These are phyloP conservation scores for Parnassius mnemosyne DNA, from an alignment of 2,888 invertebrate species.

Conservation along the genomic window DNA sequence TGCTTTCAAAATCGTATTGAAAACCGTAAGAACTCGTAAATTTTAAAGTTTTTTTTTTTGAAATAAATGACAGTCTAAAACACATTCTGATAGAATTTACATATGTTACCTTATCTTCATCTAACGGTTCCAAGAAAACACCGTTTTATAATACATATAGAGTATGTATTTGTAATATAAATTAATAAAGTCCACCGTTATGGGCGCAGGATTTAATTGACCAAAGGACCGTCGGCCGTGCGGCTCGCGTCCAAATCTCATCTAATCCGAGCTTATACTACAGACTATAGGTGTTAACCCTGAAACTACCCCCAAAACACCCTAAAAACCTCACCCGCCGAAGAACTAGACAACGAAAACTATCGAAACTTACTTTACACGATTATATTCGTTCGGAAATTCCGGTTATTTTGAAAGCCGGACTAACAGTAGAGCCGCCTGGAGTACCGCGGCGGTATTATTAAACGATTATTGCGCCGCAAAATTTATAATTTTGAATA, in stretches of 20 bases:
- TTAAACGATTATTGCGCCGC: slow-evolving; percentile 61
- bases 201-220: slow-evolving; percentile 68
- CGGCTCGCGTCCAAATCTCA: slow-evolving; percentile 64
- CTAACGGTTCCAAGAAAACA: too few relatives aligned
- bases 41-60: too few relatives aligned
- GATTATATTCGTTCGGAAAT: slow-evolving; percentile 48
- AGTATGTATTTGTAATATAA: slow-evolving; percentile 26
- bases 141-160: not conserved
- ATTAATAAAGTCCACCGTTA: slow-evolving; percentile 51
- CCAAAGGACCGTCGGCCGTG: slow-evolving; percentile 58
- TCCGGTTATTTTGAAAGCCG: slow-evolving; percentile 49
- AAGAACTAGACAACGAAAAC: slow-evolving; percentile 40
- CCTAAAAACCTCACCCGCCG: slow-evolving; percentile 48
- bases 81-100: too few relatives aligned
- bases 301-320: slow-evolving; percentile 38
- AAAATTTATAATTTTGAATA: slow-evolving; percentile 60
- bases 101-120: too few relatives aligned
- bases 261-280: slow-evolving; percentile 73
- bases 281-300: slow-evolving; percentile 74
- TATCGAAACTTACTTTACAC: slow-evolving; percentile 69
- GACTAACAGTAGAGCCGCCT: slow-evolving; percentile 29
- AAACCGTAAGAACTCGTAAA: too few relatives aligned
- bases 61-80: too few relatives aligned
- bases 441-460: slow-evolving; percentile 46
- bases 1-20: too few relatives aligned